These are phyloP conservation scores for Montipora capitata DNA, from an alignment of 92 coral and sea anemone genomes.

Conservation along the genomic window DNA sequence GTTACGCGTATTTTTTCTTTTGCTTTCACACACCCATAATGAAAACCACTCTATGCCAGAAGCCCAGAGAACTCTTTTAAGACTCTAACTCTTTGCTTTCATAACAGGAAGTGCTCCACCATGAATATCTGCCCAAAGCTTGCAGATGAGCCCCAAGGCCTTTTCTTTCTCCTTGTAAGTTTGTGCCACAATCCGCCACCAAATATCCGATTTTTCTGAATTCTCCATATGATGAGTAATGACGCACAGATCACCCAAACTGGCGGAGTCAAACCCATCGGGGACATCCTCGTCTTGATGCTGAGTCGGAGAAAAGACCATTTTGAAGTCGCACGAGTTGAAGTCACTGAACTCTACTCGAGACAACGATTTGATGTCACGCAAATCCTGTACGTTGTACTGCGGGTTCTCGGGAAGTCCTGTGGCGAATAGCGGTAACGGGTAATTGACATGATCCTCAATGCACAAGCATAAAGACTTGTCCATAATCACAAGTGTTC, in stretches of 20 bases:
- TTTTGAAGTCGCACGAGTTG: conserved; percentile 91
- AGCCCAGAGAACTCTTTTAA: not conserved
- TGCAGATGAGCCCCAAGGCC: conserved; percentile 90
- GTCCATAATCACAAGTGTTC: conserved; percentile 92
- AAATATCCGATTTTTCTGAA: conserved; percentile 66
- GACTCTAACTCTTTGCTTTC: conserved; percentile 60
- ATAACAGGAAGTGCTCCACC: conserved; percentile 95
- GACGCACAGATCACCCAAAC: conserved; percentile 91
- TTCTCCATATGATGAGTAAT: conserved; percentile 74
- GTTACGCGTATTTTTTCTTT: too few relatives aligned
- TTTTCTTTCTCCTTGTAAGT: conserved; percentile 99
- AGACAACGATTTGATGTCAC: conserved; percentile 88
- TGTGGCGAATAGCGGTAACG: conserved; percentile 95
- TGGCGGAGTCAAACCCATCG: conserved; percentile 90
- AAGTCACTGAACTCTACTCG: conserved; percentile 98
- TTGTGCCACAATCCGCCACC: conserved; percentile 94
- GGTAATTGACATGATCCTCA: conserved; percentile 97
- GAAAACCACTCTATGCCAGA: too few relatives aligned
- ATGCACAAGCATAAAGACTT: conserved; percentile 87
- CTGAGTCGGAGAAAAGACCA: conserved; percentile 81
- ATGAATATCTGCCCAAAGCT: conserved; percentile 90
- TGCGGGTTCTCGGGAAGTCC: conserved; percentile 97
- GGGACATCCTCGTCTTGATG: conserved; percentile 65
- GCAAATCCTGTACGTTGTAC: conserved; percentile 89
- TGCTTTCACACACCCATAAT: too few relatives aligned